These are phyloP conservation scores for Antennarius striatus DNA, from an alignment of 2,113 vertebrate species.

Conservation along the genomic window DNA sequence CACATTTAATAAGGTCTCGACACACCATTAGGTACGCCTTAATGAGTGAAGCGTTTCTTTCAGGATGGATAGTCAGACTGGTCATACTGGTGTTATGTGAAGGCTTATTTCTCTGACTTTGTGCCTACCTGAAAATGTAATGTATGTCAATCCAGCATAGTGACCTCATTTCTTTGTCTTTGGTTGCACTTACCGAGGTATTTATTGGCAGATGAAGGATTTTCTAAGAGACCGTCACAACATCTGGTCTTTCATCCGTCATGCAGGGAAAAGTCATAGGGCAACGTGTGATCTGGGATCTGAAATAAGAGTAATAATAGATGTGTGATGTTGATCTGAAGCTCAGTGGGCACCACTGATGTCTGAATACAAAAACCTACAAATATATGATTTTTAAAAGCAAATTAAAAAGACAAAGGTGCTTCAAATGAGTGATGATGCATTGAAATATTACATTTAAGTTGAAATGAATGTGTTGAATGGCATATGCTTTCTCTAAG, in stretches of 20 bases:
- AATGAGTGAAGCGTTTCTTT: constrained; percentile 55
- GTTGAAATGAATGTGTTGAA: constrained; percentile 37
- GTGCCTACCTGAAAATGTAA: constrained; percentile 74
- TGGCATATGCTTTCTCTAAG: constrained; percentile 25
- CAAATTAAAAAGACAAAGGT: constrained; percentile 60
- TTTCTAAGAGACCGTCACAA: constrained; percentile 41
- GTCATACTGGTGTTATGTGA: constrained; percentile 53
- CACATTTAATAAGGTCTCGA: constrained; percentile 62
- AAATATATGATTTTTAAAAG: constrained; percentile 56
- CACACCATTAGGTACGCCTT: constrained; percentile 73
- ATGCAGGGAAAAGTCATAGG: constrained; percentile 38
- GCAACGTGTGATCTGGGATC: constrained; percentile 30
- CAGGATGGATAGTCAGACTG: constrained; percentile 53
- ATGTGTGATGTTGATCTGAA: constrained; percentile 54
- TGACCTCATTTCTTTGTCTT: constrained; percentile 60
- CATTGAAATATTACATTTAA: constrained; percentile 35
- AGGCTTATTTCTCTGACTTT: constrained; percentile 66
- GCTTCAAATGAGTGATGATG: constrained; percentile 51
- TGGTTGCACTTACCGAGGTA: constrained; percentile 54
- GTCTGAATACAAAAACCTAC: constrained; percentile 36
- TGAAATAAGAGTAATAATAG: constrained; percentile 28
- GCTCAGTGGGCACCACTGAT: constrained; percentile 31
- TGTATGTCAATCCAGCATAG: constrained; percentile 59
- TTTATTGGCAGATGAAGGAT: constrained; percentile 50
- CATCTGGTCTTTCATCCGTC: constrained; percentile 48